phyloP scores from a whole-genome alignment of 1,140 invertebrate genomes.

The Drosophila grimshawi region DNA sequence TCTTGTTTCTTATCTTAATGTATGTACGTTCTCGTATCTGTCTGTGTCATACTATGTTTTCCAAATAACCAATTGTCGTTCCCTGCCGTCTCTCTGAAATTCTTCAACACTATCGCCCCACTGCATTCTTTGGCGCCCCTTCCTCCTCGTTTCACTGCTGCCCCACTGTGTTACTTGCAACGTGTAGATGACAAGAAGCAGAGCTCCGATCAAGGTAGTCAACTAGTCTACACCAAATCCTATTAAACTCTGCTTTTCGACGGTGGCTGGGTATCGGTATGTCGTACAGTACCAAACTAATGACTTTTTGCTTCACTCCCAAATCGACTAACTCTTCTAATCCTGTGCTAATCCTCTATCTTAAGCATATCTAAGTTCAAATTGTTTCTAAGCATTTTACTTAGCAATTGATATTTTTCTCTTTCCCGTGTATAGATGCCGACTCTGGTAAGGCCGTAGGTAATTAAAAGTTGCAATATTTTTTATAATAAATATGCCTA shows the following conservation, averaged over 20 bases:
- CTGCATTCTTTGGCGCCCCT: conserved; percentile 34
- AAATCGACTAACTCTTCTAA: conserved; percentile 3
- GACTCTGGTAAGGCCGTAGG: conserved; percentile 70
- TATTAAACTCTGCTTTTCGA: neutral
- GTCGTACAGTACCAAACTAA: conserved; percentile 12
- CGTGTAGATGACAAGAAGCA: conserved; percentile 74
- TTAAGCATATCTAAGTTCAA: neutral
- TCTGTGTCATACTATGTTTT: conserved; percentile 45
- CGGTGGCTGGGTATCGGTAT: conserved; percentile 27
- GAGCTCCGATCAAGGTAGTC: conserved; percentile 74
- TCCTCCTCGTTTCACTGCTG: conserved; percentile 34
- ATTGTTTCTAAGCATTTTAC: conserved; percentile 9
- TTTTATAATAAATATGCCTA: conserved; percentile 8
- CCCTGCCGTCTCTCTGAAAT: conserved; percentile 19
- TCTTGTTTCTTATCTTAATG: conserved; percentile 18
- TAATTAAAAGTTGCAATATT: conserved; percentile 58
- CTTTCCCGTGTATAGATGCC: conserved; percentile 51
- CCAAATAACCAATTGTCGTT: conserved; percentile 45
- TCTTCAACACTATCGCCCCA: conserved; percentile 32
- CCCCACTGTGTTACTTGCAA: conserved; percentile 34
- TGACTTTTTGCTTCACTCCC: conserved; percentile 1
- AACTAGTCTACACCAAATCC: conserved; percentile 34
- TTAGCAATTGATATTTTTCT: conserved; percentile 39
- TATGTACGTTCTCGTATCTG: conserved; percentile 28
- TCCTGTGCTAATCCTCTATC: conserved; percentile 10